These are phyloP conservation scores for Epinotia brunnichana DNA, from an alignment of 2,888 invertebrate species.

Conservation along the genomic window DNA sequence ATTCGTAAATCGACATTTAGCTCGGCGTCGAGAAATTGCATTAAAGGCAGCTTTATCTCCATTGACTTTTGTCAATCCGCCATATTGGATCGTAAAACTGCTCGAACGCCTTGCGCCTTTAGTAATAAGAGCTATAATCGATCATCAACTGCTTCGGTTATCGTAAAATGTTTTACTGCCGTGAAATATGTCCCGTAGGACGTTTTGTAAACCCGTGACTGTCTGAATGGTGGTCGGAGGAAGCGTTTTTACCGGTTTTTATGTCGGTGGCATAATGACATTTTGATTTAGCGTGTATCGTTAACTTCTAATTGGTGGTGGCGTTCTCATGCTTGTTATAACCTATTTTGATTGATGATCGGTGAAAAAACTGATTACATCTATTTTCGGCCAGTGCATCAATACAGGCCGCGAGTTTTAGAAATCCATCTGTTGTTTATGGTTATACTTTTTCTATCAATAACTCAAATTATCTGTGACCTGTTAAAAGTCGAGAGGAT, in stretches of 20 bases:
- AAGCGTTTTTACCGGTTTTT: constrained; percentile 24
- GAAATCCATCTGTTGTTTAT: too few relatives aligned
- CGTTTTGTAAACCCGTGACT: constrained; percentile 31
- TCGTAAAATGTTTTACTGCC: constrained; percentile 40
- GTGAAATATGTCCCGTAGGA: constrained; percentile 38
- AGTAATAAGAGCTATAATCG: constrained; percentile 28
- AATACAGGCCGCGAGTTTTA: too few relatives aligned
- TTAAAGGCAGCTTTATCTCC: constrained; percentile 33
- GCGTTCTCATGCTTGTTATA: neutral
- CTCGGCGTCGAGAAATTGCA: constrained; percentile 24
- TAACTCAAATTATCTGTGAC: too few relatives aligned
- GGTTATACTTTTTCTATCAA: too few relatives aligned
- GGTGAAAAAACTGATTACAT: neutral
- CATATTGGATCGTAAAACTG: constrained; percentile 24
- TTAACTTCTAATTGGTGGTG: constrained; percentile 29
- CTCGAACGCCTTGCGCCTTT: constrained; percentile 4
- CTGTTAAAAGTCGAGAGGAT: too few relatives aligned
- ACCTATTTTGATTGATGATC: neutral
- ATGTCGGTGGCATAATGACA: constrained; percentile 23
- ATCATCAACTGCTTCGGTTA: constrained; percentile 32
- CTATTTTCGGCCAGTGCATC: too few relatives aligned
- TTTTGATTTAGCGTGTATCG: constrained; percentile 34
- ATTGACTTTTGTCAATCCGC: constrained; percentile 40
- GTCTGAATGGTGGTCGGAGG: constrained; percentile 27
- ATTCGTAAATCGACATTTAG: constrained; percentile 38